Base-by-base conservation (phyloP, 2,888 invertebrate genomes). In the Muscina levida region DNA sequence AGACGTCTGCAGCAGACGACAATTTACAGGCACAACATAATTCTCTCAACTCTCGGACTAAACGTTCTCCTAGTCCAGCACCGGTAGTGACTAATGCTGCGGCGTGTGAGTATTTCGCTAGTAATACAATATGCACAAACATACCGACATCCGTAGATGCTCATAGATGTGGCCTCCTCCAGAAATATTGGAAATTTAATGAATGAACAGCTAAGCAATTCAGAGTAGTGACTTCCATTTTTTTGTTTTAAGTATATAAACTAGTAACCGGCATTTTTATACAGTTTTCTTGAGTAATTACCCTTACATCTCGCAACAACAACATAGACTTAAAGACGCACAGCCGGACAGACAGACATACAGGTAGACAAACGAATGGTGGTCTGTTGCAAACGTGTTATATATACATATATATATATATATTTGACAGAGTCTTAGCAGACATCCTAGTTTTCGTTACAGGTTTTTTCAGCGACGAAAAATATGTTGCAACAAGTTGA, bases 211-310 rank as follows among this genome's bases (percentile, higher is more conserved):
- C 81, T 66, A 72, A 48, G 48, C 42, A 72, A 75, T 17, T 56
- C 42, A n/a, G 11, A 57, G 67, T 22, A 56, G 19, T 56, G 65
- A 31, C 31, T 31, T 31, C 31, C 3, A 31, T 31, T 31, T 31
- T 31, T 31, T 3, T 31, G 59, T 74, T 59, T 72, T 51, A 70
- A 73, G 62, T 56, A 72, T 46, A 81, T 77, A 81, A 77, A 65
- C 77, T 74, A 77, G 72, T 77, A 79, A 77, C 79, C 82, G 82
- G 82, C 82, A 78, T 81, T 75, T 81, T 62, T 72, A 76, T 82
- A 73, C 75, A 68, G 75, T 75, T 76, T 70, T 26, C 70, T 75
- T 65, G 72, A 78, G 72, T 75, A 76, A 79, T 79, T 81, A 68
- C 74, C 77, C 74, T 51, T 62, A 68, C 59, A 39, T 39, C 59